Percentiles rank a stretch among this genome's conserved stretches.
Evolutionary conservation across 2,113 vertebrate genomes (phyloP).

Genomic region (Rhinopomastus cyanomelas): DNA sequence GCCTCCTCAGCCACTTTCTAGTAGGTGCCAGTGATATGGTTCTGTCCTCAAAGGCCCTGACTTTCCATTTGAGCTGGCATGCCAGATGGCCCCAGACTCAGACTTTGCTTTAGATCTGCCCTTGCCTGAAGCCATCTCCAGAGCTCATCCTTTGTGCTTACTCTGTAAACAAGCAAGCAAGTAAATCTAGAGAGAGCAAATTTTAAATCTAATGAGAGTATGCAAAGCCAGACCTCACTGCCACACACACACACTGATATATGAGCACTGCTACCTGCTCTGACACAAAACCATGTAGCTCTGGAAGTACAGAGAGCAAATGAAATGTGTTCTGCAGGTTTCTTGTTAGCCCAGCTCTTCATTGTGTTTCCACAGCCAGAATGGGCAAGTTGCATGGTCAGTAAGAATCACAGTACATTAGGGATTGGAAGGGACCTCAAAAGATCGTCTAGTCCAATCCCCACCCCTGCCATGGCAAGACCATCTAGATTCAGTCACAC

Average conservation of each 20-base stretch:
- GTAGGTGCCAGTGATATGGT: background rate
- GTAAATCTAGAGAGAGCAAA: background rate
- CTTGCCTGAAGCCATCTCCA: background rate
- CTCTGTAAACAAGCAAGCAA: background rate
- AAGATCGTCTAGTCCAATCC: no score
- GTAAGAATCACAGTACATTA: no score
- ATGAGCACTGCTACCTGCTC: background rate
- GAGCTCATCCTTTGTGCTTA: background rate
- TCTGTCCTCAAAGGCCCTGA: background rate
- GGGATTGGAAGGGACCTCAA: no score
- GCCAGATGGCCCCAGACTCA: background rate
- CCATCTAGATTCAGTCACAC: no score
- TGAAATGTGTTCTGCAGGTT: background rate
- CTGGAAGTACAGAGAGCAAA: background rate
- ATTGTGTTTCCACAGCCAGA: background rate
- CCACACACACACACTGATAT: rapidly evolving
- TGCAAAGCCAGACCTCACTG: background rate
- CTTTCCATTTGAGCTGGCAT: background rate
- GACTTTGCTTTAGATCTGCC: background rate
- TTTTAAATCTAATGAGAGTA: background rate
- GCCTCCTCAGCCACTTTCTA: background rate
- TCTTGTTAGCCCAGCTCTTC: background rate
- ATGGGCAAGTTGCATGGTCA: rapidly evolving
- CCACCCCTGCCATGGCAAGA: no score
- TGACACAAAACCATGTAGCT: background rate